Evolutionary conservation across 2,113 vertebrate species (phyloP).

Genomic region (Deroptyus accipitrinus): DNA sequence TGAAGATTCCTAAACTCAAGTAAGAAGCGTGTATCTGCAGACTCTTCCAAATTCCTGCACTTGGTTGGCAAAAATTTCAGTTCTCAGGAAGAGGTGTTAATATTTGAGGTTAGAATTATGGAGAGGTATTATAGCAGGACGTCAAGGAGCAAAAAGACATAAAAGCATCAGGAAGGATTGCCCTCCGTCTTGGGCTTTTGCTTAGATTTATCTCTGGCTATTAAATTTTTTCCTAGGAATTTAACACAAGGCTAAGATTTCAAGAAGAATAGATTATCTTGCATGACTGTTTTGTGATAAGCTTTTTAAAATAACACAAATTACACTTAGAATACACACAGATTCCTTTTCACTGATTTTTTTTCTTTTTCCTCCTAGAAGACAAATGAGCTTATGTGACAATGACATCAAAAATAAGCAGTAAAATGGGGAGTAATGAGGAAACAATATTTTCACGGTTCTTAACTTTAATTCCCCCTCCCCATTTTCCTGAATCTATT

Average conservation of each 20-base stretch:
- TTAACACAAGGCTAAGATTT: not conserved
- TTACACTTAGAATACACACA: not conserved
- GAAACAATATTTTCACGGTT: not conserved
- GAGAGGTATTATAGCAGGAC: accelerated
- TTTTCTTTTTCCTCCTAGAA: not conserved
- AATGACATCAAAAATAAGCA: not conserved
- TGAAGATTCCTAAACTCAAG: not conserved
- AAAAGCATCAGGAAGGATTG: not conserved
- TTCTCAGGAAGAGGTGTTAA: not conserved
- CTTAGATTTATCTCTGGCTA: not conserved
- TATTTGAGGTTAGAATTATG: not conserved
- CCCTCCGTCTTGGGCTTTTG: not conserved
- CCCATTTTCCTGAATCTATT: not conserved
- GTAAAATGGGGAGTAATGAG: not conserved
- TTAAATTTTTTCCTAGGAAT: not conserved
- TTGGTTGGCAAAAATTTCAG: not conserved
- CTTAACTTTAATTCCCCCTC: not conserved
- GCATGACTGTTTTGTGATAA: not conserved
- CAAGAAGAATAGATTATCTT: not conserved
- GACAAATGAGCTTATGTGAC: not conserved
- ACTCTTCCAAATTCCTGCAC: not conserved
- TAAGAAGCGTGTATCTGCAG: accelerated
- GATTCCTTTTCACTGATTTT: not conserved
- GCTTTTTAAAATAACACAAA: not conserved
- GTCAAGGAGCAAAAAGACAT: not conserved